Evolutionary conservation across 2,797 vertebrate species (phyloP), one percentile per base, ranked within the genome.

Genomic region (Hippoglossus hippoglossus): DNA sequence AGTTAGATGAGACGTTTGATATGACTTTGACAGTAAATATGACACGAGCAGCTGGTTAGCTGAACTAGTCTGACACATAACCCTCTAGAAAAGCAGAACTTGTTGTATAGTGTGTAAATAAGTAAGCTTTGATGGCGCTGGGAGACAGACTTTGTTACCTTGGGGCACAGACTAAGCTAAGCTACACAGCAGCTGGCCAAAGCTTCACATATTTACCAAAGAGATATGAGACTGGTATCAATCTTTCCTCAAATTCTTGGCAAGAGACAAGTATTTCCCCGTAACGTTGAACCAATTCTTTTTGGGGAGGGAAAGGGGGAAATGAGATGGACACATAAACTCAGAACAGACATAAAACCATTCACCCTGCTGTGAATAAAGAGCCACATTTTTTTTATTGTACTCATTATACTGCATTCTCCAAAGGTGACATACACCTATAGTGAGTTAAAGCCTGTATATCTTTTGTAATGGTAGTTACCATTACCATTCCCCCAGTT

Each of bases 361-460:
- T 59, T 70, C 22, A 25, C 44, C 68, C 65, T 24, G 44, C 71
- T 71, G 79, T 19, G 74, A 66, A 59, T 18, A 63, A 79, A 72
- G 22, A 66, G 62, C 47, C 49, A 73, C 26, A 44, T 15, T 46
- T 71, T 36, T 75, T 60, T 74, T 76, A 69, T 63, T 72, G 61
- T 26, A n/a, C 28, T 76, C 70, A 69, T 74, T 76, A 62, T 67
- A 25, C 51, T 63, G 54, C 75, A 78, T 84, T 81, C 80, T 73
- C 31, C 62, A 36, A 58, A 63, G 52, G 52, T 85, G 76, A 85
- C 54, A 61, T 68, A 60, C 24, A 25, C 66, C 31, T 44, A 73
- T 58, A 28, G 60, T 36, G 11, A 60, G 55, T 57, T 39, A 57
- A 74, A 51, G 47, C 59, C 44, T 62, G 49, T 31, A 41, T 67